A percentile compares a stretch with the other conserved stretches of the same genome.
phyloP scores from a whole-genome alignment of 30 jellyfish, hydroid and myxozoan genomes.

The Chironex yamaguchii region DNA sequence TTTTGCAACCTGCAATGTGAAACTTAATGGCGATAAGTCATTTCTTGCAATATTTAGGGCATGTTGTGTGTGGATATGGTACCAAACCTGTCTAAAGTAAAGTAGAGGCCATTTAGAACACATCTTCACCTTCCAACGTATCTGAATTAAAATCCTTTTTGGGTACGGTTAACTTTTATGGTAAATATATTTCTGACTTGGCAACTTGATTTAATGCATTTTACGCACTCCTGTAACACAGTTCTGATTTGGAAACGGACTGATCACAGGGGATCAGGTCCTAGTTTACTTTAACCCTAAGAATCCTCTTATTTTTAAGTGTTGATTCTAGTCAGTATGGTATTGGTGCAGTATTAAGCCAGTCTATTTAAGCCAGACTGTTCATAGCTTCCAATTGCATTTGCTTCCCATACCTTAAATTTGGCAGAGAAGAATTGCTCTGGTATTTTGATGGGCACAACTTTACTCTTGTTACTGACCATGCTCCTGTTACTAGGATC shows the following conservation, averaged over 20 bases:
- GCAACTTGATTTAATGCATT: not conserved
- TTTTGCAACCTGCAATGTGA: not conserved
- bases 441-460: too few species aligned
- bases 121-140: not conserved
- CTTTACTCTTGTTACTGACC: too few species aligned
- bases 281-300: too few species aligned
- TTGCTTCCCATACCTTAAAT: too few species aligned
- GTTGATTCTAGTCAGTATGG: too few species aligned
- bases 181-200: not conserved
- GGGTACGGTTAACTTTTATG: not conserved
- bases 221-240: not conserved
- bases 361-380: too few species aligned
- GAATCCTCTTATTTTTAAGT: too few species aligned
- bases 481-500: too few species aligned
- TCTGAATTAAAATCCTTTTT: not conserved
- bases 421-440: too few species aligned
- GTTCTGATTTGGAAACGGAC: not conserved
- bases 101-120: not conserved
- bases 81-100: not conserved
- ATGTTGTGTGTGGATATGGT: not conserved
- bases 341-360: too few species aligned
- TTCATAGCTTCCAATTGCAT: too few species aligned
- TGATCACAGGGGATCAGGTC: too few species aligned
- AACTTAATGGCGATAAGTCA: not conserved
- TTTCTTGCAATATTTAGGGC: not conserved